These are phyloP conservation scores for Drosophila imparisetae DNA, from an alignment of 2,888 invertebrate genomes.

Conservation along the genomic window DNA sequence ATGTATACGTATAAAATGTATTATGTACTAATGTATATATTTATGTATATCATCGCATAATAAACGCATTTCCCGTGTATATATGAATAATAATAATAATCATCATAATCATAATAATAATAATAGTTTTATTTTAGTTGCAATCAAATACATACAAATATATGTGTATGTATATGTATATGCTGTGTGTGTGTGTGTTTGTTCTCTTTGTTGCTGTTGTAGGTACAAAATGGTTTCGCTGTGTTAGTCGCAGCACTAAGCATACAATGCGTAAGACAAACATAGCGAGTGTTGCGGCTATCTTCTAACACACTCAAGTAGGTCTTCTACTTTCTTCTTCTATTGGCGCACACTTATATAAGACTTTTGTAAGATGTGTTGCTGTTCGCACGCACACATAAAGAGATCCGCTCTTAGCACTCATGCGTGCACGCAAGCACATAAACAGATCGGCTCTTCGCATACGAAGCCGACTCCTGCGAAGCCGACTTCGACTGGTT, in stretches of 20 bases:
- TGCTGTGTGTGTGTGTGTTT: slow-evolving; percentile 31
- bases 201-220: slow-evolving; percentile 52
- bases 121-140: slow-evolving; percentile 30
- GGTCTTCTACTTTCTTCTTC: neutral
- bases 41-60: slow-evolving; percentile 63
- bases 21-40: slow-evolving; percentile 34
- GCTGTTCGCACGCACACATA: neutral
- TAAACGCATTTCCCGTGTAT: slow-evolving; percentile 68
- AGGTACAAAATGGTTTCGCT: slow-evolving; percentile 82
- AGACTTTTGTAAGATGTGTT: neutral
- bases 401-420: neutral
- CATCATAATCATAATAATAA: slow-evolving; percentile 42
- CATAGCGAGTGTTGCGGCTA: neutral
- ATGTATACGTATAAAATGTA: slow-evolving; percentile 44
- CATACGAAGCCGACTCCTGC: neutral
- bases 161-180: slow-evolving; percentile 40
- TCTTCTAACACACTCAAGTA: neutral
- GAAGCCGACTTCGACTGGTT: neutral
- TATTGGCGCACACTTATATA: neutral
- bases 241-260: slow-evolving; percentile 1
- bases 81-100: slow-evolving; percentile 41
- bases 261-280: neutral
- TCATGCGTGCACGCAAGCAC: neutral
- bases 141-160: slow-evolving; percentile 67
- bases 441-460: neutral